Base-by-base conservation (phyloP, 2,113 vertebrate species). In the Drymodes brunneopygia region DNA sequence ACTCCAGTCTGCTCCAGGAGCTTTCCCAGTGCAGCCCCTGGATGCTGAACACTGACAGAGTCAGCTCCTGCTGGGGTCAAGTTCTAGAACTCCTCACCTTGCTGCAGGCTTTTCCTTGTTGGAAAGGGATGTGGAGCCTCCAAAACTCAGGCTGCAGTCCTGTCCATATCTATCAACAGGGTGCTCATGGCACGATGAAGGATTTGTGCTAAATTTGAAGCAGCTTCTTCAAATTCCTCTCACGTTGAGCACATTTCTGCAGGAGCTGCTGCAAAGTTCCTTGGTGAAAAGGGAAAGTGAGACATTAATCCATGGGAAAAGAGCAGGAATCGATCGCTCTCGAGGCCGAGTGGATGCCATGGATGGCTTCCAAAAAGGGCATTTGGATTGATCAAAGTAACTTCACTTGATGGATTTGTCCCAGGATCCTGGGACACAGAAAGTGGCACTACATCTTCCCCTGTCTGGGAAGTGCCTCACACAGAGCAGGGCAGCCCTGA, bases 401-500 rank as follows among this genome's bases (percentile, higher is more conserved):
- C 61, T 84, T 69, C 31, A 15, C 48, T 61, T 75, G 77, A 57
- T 36, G 21, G 14, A 35, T 74, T 81, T 64, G 47, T 86, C 44
- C 72, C 70, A 67, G 60, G 24, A 40, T 33, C 44, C 48, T 84
- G 4, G 0, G 45, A 19, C 57, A 78, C n/a, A 47, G 62, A 15
- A 82, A 28, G 47, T 47, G 38, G n/a, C 3, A 1, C 44, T 27
- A 1, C 13, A 15, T 24, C 66, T 86, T 61, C 15, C 0, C 1
- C 24, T 47, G 35, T 75, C 72, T 40, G 64, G 64, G 10, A 9
- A 70, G 13, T 4, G 31, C 72, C 31, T 77, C 24, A 15, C 12
- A 7, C 0, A 0, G 40, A 28, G n/a, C 62, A 16, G 66, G 54
- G 50, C 36, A 79, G 2, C 66, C 44, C 53, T 36, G 0, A 35